phyloP scores from a whole-genome alignment of 2,888 invertebrate species.

The Scotopteryx bipunctaria region DNA sequence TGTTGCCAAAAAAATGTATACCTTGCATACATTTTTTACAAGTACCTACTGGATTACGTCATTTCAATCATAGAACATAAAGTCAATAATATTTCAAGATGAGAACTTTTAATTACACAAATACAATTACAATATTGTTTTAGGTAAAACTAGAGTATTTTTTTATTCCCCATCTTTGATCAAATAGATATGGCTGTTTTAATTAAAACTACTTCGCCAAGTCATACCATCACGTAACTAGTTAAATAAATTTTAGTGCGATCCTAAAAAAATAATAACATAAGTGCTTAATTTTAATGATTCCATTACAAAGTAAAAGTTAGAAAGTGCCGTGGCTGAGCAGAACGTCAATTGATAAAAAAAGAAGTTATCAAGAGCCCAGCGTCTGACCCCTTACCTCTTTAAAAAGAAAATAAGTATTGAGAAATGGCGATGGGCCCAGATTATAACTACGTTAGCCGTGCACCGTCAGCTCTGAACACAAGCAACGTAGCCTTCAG shows the following conservation, averaged over 20 bases:
- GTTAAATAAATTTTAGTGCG: conserved; percentile 40
- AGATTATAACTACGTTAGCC: conserved; percentile 72
- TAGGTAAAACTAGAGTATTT: too few species aligned
- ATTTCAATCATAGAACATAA: neutral
- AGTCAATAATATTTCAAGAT: too few species aligned
- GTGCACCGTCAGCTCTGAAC: conserved; percentile 73
- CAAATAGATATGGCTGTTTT: too few species aligned
- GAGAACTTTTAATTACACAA: neutral
- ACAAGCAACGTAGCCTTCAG: conserved; percentile 69
- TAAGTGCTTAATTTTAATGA: conserved; percentile 53
- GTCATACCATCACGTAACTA: conserved; percentile 34
- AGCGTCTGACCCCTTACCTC: conserved; percentile 66
- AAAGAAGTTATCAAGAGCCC: conserved; percentile 42
- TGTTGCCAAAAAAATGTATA: too few species aligned
- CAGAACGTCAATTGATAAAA: conserved; percentile 68
- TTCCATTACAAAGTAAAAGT: conserved; percentile 65
- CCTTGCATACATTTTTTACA: too few species aligned
- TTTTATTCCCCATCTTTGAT: too few species aligned
- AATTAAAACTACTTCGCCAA: neutral
- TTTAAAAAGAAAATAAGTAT: conserved; percentile 48
- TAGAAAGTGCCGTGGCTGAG: conserved; percentile 60
- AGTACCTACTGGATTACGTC: neutral
- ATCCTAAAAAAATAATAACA: conserved; percentile 47
- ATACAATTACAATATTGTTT: too few species aligned
- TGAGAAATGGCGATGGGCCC: conserved; percentile 68